Percentiles rank a stretch among this genome's conserved stretches.
phyloP scores from a whole-genome alignment of 2,888 invertebrate species.

The Andrena camellia region DNA sequence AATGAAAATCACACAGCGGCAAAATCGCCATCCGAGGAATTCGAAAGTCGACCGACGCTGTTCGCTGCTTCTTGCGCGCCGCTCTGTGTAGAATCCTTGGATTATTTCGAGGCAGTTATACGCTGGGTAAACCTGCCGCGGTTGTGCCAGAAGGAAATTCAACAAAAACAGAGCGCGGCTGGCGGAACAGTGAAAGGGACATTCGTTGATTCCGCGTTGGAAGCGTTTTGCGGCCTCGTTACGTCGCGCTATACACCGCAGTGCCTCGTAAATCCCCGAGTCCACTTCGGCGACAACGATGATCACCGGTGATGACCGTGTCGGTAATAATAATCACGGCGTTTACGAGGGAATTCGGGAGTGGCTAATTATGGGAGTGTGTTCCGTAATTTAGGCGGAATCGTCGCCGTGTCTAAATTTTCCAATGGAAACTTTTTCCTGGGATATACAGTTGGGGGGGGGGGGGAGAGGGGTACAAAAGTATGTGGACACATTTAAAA shows the following conservation, averaged over 20 bases:
- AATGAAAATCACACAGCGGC: too few relatives aligned
- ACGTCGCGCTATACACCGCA: conserved; percentile 17
- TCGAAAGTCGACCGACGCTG: neutral
- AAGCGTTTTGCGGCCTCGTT: conserved; percentile 13
- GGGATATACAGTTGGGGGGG: too few relatives aligned
- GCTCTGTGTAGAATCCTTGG: neutral
- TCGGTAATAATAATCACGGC: conserved; percentile 20
- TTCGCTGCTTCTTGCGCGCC: neutral
- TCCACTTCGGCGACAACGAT: conserved; percentile 35
- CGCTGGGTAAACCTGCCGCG: neutral
- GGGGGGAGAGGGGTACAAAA: too few relatives aligned
- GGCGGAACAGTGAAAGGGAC: neutral
- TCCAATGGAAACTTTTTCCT: too few relatives aligned
- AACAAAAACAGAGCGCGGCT: too few relatives aligned
- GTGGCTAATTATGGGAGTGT: too few relatives aligned
- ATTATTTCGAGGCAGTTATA: neutral
- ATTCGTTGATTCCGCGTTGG: conserved; percentile 12
- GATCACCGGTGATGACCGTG: conserved; percentile 2
- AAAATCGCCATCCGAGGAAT: neutral
- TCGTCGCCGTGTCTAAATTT: too few relatives aligned
- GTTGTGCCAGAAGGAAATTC: neutral
- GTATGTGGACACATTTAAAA: too few relatives aligned
- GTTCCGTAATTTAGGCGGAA: neutral
- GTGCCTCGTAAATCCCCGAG: conserved; percentile 46
- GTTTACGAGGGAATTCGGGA: too few relatives aligned